Percentiles rank a stretch among this genome's conserved stretches.
Conservation (phyloP, 2,113 vertebrate genomes). For the Pionites leucogaster region DNA sequence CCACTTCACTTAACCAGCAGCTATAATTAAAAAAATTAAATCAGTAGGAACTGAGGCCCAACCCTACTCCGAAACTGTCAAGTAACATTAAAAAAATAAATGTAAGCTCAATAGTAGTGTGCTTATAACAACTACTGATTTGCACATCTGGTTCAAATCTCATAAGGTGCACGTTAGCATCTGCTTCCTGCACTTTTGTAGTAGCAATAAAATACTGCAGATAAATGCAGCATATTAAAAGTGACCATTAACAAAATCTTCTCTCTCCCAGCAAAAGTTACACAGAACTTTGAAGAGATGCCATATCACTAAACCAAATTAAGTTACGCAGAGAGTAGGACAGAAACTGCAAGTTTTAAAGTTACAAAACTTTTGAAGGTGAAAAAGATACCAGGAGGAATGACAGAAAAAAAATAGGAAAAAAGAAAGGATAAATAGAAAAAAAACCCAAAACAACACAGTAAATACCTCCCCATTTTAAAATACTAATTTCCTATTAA, state of each 20-base stretch:
- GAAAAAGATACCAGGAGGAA: background rate
- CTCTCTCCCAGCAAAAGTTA: background rate
- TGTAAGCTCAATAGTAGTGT: background rate
- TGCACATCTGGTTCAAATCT: background rate
- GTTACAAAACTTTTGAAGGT: background rate
- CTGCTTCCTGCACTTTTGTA: background rate
- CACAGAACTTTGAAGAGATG: background rate
- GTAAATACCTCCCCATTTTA: background rate
- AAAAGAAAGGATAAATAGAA: background rate
- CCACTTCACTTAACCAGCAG: background rate
- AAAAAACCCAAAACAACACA: accelerated
- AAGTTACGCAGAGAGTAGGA: background rate
- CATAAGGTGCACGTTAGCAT: background rate
- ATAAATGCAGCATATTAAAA: background rate
- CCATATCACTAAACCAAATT: background rate
- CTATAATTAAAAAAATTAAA: background rate
- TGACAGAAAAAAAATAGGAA: background rate
- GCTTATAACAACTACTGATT: background rate
- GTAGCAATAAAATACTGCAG: background rate
- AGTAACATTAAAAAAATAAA: background rate
- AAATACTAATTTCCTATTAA: background rate
- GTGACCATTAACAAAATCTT: background rate
- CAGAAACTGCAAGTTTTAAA: background rate
- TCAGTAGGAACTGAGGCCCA: background rate
- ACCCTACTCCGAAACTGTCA: background rate